phyloP scores from a whole-genome alignment of 1,140 invertebrate genomes.

The Homalodisca vitripennis region DNA sequence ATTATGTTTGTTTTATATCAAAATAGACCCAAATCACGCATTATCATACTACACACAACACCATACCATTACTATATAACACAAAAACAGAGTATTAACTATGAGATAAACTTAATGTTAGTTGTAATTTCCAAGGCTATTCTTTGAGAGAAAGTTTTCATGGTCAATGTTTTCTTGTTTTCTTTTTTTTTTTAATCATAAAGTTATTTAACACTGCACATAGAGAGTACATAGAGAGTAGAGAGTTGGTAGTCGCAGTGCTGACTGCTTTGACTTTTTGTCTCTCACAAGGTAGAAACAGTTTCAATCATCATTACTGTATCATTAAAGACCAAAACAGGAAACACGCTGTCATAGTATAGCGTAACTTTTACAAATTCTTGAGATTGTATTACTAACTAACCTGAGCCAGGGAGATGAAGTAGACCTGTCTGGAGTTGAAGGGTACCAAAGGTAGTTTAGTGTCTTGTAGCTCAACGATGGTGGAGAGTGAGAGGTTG shows the following conservation, averaged over 20 bases:
- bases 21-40: background rate
- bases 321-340: background rate
- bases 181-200: too few species aligned
- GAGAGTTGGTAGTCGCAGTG: too few species aligned
- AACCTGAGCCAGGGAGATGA: slow-evolving; percentile 2
- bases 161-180: too few species aligned
- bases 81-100: background rate
- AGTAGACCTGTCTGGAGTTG: background rate
- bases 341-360: background rate
- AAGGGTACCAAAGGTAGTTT: background rate
- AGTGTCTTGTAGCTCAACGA: too few species aligned
- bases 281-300: background rate
- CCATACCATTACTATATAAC: background rate
- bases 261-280: background rate
- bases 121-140: too few species aligned
- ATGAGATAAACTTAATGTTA: too few species aligned
- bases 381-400: too few species aligned
- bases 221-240: too few species aligned
- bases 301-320: background rate
- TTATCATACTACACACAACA: background rate
- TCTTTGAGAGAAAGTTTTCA: too few species aligned
- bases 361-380: background rate
- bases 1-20: background rate
- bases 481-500: slow-evolving; percentile 14
- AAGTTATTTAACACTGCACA: too few species aligned